Percentiles rank a stretch among this genome's conserved stretches.
These are phyloP conservation scores for Lucilia sericata DNA, from an alignment of 1,140 invertebrate genomes.

Conservation along the genomic window DNA sequence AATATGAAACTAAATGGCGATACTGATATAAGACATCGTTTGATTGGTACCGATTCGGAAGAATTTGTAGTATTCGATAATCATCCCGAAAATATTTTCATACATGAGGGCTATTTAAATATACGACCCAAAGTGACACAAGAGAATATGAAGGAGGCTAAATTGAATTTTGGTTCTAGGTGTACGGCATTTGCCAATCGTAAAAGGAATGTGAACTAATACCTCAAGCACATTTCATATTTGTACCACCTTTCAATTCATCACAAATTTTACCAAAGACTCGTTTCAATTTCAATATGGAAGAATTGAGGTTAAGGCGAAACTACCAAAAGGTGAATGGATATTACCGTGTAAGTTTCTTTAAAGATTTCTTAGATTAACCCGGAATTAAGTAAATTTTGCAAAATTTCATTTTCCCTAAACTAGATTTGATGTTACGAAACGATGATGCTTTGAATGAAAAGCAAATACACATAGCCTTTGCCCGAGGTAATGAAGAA, in stretches of 20 bases:
- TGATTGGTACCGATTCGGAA: conserved; percentile 56
- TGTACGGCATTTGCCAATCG: neutral
- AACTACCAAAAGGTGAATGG: conserved; percentile 83
- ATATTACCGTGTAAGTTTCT: conserved; percentile 74
- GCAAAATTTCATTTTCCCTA: too few species aligned
- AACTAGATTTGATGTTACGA: conserved; percentile 12
- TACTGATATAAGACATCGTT: conserved; percentile 58
- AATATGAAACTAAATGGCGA: conserved; percentile 55
- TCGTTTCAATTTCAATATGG: conserved; percentile 79
- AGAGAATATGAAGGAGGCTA: conserved; percentile 52
- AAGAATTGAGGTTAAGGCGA: conserved; percentile 81
- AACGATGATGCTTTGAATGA: neutral
- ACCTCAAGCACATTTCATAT: neutral
- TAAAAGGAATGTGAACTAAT: conserved; percentile 50
- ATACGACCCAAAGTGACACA: conserved; percentile 46
- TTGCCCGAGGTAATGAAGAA: conserved; percentile 23
- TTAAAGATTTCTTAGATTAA: too few species aligned
- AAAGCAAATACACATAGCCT: conserved; percentile 29
- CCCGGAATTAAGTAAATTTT: too few species aligned
- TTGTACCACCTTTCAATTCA: conserved; percentile 15
- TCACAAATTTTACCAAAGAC: conserved; percentile 69
- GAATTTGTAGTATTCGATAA: conserved; percentile 60
- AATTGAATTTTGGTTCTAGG: conserved; percentile 48
- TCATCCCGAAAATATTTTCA: conserved; percentile 50
- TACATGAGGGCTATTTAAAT: conserved; percentile 55